A percentile compares a stretch with the other conserved stretches of the same genome.
Evolutionary conservation across 92 coral and sea anemone species (phyloP).

Genomic region (Diadumene lineata): DNA sequence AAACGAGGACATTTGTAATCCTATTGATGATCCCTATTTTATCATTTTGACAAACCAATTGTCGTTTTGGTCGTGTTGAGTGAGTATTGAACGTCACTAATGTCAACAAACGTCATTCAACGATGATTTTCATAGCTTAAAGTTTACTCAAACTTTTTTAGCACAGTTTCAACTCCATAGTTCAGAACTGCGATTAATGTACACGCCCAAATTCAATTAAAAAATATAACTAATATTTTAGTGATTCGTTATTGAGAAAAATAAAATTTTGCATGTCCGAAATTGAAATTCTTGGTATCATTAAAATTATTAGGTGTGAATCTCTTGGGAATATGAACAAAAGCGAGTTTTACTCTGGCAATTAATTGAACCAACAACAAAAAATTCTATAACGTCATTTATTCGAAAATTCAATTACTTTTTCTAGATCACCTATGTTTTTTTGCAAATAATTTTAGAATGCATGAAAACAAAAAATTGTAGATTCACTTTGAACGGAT

Average conservation of each 20-base stretch:
- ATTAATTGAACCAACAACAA: neutral
- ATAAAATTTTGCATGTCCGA: no score
- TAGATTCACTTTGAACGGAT: no score
- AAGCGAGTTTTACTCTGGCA: neutral
- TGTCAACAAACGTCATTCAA: neutral
- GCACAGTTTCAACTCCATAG: no score
- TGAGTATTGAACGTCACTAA: slow-evolving; percentile 14
- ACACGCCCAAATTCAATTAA: no score
- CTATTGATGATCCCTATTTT: slow-evolving; percentile 2
- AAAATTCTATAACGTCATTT: neutral
- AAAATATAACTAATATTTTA: no score
- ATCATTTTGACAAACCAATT: slow-evolving; percentile 7
- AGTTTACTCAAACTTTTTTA: slow-evolving; percentile 2
- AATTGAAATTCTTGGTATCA: no score
- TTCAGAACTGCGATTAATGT: no score
- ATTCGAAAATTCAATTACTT: neutral
- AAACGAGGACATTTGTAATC: neutral
- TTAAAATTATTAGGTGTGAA: no score
- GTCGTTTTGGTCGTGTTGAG: slow-evolving; percentile 3
- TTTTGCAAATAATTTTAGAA: no score
- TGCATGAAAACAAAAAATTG: no score
- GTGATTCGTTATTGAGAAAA: no score
- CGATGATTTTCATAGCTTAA: neutral
- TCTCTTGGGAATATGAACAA: neutral
- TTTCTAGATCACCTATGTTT: no score